Percentiles rank a stretch among this genome's conserved stretches.
Conservation (phyloP, 1,140 invertebrate species). For the Ceratosolen fusciceps region DNA sequence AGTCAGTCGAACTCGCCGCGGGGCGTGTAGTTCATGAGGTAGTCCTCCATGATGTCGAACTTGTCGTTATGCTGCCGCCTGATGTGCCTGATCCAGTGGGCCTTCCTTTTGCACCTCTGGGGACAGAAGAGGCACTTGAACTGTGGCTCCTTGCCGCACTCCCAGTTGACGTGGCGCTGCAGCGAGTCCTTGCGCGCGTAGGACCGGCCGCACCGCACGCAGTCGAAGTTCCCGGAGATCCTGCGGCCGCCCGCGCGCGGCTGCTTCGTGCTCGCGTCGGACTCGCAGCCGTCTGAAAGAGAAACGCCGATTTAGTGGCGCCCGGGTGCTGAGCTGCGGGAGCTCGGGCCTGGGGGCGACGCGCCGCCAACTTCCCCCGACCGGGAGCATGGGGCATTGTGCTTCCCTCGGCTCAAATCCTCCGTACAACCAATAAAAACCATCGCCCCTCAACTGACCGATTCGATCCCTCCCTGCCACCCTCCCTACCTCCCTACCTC, state of each 20-base stretch:
- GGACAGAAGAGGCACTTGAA: constrained; percentile 79
- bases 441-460: too few relatives aligned
- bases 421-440: too few relatives aligned
- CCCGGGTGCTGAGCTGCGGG: constrained; percentile 53
- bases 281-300: constrained; percentile 31
- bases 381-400: too few relatives aligned
- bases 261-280: neutral
- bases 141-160: constrained; percentile 78
- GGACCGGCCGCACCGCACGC: constrained; percentile 75
- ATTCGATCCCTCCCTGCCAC: too few relatives aligned
- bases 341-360: too few relatives aligned
- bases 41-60: constrained; percentile 66
- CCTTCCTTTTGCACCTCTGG: constrained; percentile 75
- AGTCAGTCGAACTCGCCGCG: constrained; percentile 27
- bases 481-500: too few relatives aligned
- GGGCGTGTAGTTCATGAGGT: constrained; percentile 52
- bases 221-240: constrained; percentile 71
- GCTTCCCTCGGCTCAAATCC: too few relatives aligned
- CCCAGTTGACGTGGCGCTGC: constrained; percentile 77
- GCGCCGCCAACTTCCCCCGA: too few relatives aligned
- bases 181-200: constrained; percentile 79
- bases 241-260: constrained; percentile 46
- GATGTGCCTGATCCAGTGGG: constrained; percentile 75
- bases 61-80: constrained; percentile 73
- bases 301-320: constrained; percentile 56